These are phyloP conservation scores for Choloepus hoffmanni DNA, from an alignment of 2,113 vertebrate genomes.

Conservation along the genomic window DNA sequence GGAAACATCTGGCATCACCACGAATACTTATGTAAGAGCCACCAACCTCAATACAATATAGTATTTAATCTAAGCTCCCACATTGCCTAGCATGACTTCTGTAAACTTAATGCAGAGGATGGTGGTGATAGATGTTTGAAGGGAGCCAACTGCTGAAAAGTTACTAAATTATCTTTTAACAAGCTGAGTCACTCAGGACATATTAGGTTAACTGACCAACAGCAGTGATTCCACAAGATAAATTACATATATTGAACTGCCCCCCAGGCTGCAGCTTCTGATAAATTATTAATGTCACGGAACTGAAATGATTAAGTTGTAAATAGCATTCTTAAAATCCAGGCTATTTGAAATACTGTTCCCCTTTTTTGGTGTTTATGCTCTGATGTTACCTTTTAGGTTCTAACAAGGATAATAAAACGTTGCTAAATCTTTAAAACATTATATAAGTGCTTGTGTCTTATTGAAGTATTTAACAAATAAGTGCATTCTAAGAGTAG, in stretches of 20 bases:
- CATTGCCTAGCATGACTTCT: accelerated
- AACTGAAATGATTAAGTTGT: slow-evolving; percentile 83
- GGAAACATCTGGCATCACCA: not conserved
- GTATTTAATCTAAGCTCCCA: not conserved
- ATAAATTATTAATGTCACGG: slow-evolving; percentile 87
- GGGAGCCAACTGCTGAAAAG: slow-evolving; percentile 30
- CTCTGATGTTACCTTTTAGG: slow-evolving; percentile 63
- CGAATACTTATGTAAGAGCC: accelerated
- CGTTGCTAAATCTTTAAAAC: slow-evolving; percentile 79
- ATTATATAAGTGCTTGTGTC: slow-evolving; percentile 73
- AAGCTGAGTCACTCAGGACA: slow-evolving; percentile 83
- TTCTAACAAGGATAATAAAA: slow-evolving; percentile 76
- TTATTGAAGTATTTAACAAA: slow-evolving; percentile 75
- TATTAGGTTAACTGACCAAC: slow-evolving; percentile 84
- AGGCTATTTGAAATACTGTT: slow-evolving; percentile 54
- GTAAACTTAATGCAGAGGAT: not conserved
- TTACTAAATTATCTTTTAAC: slow-evolving; percentile 83
- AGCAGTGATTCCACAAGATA: slow-evolving; percentile 79
- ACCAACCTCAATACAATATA: not conserved
- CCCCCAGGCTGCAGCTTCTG: slow-evolving; percentile 78
- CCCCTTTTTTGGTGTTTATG: not conserved
- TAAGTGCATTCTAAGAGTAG: slow-evolving; percentile 64
- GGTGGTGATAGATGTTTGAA: not conserved
- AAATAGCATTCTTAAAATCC: slow-evolving; percentile 42
- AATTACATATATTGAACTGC: slow-evolving; percentile 84